A percentile compares a stretch with the other conserved stretches of the same genome.
phyloP scores from a whole-genome alignment of 2,113 vertebrate species.

The Apodemus sylvaticus region DNA sequence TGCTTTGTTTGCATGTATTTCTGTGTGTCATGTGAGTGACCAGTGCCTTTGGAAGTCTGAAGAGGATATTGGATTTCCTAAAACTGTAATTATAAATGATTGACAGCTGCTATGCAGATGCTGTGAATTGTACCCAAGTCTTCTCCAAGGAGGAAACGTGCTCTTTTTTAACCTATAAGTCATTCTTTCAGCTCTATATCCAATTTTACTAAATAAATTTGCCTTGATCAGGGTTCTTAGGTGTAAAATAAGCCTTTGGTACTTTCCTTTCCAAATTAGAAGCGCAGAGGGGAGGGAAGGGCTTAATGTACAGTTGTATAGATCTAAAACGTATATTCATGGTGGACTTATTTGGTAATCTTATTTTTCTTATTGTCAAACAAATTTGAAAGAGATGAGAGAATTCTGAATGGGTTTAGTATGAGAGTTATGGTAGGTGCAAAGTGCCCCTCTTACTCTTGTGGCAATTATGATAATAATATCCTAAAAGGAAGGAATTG shows the following conservation, averaged over 20 bases:
- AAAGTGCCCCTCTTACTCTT: background rate
- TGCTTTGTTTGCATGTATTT: background rate
- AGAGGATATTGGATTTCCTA: background rate
- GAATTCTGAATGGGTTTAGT: constrained; percentile 15
- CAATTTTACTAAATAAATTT: background rate
- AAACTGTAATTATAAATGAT: background rate
- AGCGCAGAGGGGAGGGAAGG: background rate
- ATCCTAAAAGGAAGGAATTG: background rate
- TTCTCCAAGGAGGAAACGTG: background rate
- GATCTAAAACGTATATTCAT: background rate
- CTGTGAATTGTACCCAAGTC: background rate
- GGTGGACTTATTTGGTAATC: background rate
- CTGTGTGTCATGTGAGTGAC: background rate
- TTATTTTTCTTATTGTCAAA: background rate
- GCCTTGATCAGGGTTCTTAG: background rate
- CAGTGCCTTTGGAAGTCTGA: background rate
- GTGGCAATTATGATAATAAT: background rate
- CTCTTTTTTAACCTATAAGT: background rate
- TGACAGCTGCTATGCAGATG: background rate
- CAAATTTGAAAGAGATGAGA: background rate
- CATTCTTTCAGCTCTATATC: background rate
- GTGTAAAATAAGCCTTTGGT: background rate
- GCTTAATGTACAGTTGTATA: background rate
- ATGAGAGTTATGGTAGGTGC: background rate
- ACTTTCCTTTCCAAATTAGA: background rate